phyloP scores from a whole-genome alignment of 2,888 invertebrate species.

The Crossocerus cetratus region DNA sequence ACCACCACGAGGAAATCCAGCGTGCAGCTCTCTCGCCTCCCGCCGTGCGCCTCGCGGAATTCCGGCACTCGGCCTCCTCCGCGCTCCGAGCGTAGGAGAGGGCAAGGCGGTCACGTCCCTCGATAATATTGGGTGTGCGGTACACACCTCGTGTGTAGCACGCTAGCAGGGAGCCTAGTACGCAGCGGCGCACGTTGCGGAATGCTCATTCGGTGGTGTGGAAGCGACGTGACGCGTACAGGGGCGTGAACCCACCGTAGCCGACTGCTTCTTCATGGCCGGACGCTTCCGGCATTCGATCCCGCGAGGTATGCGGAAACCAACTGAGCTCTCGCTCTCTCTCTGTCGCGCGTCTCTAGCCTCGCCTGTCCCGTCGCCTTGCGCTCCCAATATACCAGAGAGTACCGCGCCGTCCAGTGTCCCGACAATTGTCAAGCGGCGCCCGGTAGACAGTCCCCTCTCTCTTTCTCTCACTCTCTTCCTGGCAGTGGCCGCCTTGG shows the following conservation, averaged over 20 bases:
- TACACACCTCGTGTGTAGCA: too few species aligned
- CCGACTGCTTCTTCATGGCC: constrained; percentile 48
- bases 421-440: constrained; percentile 5
- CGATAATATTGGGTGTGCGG: too few species aligned
- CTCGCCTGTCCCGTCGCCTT: constrained; percentile 6
- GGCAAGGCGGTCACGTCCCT: too few species aligned
- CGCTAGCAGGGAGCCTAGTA: too few species aligned
- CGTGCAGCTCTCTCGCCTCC: constrained; percentile 2
- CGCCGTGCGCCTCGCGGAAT: neutral
- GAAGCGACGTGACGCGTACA: constrained; percentile 28
- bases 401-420: neutral
- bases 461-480: too few species aligned
- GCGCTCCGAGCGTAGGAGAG: too few species aligned
- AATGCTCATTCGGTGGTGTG: constrained; percentile 17
- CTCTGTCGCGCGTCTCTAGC: constrained; percentile 8
- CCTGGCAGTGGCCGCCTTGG: neutral
- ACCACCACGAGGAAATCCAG: constrained; percentile 7
- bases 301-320: constrained; percentile 40
- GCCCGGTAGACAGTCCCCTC: neutral
- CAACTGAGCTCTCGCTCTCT: constrained; percentile 12
- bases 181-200: constrained; percentile 7
- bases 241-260: constrained; percentile 52
- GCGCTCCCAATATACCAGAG: neutral
- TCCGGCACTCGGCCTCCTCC: too few species aligned
- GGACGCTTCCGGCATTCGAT: constrained; percentile 52